phyloP scores from a whole-genome alignment of 2,797 vertebrate genomes.

The Rallus crepitans region DNA sequence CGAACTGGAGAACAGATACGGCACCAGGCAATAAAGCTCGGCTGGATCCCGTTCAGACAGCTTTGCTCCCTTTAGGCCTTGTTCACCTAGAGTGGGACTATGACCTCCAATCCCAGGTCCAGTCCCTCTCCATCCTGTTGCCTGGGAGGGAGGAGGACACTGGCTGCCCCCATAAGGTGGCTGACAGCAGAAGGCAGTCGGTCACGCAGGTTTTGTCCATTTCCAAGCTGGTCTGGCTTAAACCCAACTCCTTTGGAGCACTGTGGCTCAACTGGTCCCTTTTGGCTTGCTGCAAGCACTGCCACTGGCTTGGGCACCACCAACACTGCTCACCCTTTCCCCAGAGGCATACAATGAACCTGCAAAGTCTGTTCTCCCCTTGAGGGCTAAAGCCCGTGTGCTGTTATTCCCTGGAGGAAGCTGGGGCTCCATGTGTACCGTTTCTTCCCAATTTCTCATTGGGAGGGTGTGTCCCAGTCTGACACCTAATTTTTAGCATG shows the following conservation, averaged over 20 bases:
- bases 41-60: background rate
- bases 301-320: background rate
- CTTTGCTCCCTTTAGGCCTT: background rate
- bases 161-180: background rate
- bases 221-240: background rate
- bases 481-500: slow-evolving; percentile 42
- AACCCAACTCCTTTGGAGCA: background rate
- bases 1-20: background rate
- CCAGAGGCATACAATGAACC: background rate
- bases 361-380: background rate
- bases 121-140: background rate
- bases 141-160: background rate
- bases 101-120: fast-evolving
- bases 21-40: background rate
- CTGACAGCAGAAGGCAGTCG: background rate
- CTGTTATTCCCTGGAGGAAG: background rate
- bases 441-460: slow-evolving; percentile 9
- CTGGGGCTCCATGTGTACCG: background rate
- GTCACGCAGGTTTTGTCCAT: background rate
- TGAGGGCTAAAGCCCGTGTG: background rate
- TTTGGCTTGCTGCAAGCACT: background rate
- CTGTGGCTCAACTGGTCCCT: background rate
- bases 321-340: background rate
- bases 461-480: slow-evolving; percentile 23
- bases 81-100: background rate